A percentile compares a stretch with the other conserved stretches of the same genome.
Evolutionary conservation across 2,113 vertebrate genomes (phyloP).

Genomic region (Calypte anna): DNA sequence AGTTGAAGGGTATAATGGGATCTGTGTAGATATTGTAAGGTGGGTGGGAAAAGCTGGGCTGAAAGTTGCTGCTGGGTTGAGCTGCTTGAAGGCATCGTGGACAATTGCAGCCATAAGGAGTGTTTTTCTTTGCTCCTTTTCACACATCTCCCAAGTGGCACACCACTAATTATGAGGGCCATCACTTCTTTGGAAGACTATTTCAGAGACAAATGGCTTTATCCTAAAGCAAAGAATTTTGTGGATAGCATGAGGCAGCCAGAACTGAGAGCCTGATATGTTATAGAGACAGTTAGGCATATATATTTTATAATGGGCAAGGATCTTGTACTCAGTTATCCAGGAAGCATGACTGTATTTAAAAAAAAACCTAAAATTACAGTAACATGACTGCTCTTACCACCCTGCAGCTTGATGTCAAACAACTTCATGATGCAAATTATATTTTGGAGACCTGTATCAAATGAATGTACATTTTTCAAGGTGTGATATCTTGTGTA

Average conservation of each 20-base stretch:
- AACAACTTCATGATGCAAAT: background rate
- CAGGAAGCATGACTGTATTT: background rate
- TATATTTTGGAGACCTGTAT: background rate
- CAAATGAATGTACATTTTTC: background rate
- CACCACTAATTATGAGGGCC: background rate
- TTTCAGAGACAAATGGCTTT: background rate
- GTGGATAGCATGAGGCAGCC: background rate
- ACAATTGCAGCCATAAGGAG: background rate
- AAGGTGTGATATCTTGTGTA: background rate
- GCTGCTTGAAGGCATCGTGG: background rate
- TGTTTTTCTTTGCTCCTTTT: background rate
- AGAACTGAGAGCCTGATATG: background rate
- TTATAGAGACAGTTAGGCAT: background rate
- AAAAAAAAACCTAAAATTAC: background rate
- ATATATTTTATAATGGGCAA: background rate
- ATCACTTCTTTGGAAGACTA: background rate
- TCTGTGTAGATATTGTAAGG: background rate
- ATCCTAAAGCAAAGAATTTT: background rate
- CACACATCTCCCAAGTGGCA: background rate
- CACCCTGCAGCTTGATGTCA: background rate
- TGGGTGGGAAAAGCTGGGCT: background rate
- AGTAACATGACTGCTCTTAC: background rate
- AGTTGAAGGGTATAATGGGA: background rate
- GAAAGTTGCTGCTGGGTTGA: background rate
- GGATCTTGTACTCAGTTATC: background rate